Conservation (phyloP, 2,113 vertebrate species). For the Rhegmatorhina hoffmannsi region DNA sequence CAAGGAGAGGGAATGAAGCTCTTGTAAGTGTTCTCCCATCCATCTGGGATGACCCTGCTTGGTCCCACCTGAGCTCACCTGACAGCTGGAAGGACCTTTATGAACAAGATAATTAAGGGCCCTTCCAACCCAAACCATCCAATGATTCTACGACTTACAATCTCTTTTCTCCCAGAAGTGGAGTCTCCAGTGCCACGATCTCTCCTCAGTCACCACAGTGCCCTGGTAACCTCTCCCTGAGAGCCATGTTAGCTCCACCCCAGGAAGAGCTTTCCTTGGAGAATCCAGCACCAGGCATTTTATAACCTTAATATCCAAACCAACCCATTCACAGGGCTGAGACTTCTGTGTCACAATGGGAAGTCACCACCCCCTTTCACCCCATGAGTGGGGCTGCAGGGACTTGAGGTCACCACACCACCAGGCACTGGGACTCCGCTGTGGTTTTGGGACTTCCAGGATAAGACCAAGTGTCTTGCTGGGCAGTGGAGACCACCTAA, state of each 20-base stretch:
- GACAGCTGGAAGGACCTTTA: background rate
- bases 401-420: background rate
- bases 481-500: background rate
- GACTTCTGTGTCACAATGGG: background rate
- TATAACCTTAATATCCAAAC: background rate
- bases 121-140: background rate
- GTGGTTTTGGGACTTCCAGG: background rate
- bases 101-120: background rate
- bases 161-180: background rate
- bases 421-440: background rate
- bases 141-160: background rate
- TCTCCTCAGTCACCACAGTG: background rate
- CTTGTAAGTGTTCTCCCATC: background rate
- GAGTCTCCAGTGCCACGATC: background rate
- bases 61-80: background rate
- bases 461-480: background rate
- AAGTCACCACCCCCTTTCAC: accelerated
- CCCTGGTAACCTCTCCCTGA: background rate
- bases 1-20: background rate
- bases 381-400: accelerated
- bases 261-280: background rate
- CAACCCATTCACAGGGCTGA: background rate
- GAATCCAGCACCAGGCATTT: background rate
- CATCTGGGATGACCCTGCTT: background rate
- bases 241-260: background rate